Evolutionary conservation across 2,888 invertebrate species (phyloP).

Genomic region (Caenorhabditis panamensis): DNA sequence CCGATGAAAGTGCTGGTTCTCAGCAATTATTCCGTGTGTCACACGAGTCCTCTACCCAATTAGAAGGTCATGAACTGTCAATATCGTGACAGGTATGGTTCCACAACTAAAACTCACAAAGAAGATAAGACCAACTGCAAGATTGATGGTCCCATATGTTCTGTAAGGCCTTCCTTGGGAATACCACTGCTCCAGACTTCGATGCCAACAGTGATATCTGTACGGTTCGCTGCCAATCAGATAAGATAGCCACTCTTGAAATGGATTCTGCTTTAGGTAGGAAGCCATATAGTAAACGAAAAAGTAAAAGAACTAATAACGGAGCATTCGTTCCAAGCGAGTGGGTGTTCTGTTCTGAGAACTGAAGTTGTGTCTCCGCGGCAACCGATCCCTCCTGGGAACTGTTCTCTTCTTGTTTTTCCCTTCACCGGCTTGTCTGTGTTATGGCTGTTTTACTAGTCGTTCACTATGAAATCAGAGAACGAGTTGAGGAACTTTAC

Average conservation of each 20-base stretch:
- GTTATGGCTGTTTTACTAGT: background rate
- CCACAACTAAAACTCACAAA: slow-evolving; percentile 10
- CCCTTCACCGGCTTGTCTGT: background rate
- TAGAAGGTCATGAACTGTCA: background rate
- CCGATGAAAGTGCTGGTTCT: background rate
- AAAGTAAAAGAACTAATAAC: background rate
- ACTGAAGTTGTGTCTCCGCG: background rate
- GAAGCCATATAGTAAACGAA: slow-evolving; percentile 10
- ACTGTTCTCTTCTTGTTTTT: background rate
- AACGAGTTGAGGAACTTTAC: background rate
- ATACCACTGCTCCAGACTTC: slow-evolving; percentile 25
- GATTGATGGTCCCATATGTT: slow-evolving; percentile 23
- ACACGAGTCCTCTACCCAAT: background rate
- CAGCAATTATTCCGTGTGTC: no score
- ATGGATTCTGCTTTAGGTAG: slow-evolving; percentile 27
- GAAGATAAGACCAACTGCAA: slow-evolving; percentile 4
- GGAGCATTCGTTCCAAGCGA: background rate
- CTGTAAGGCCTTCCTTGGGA: slow-evolving; percentile 4
- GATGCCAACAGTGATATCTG: slow-evolving; percentile 43
- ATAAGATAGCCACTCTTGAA: slow-evolving; percentile 26
- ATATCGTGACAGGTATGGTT: background rate
- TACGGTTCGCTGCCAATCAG: slow-evolving; percentile 40
- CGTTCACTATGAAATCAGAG: slow-evolving; percentile 4
- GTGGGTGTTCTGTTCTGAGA: slow-evolving; percentile 1
- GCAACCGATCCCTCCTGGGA: slow-evolving; percentile 5